Evolutionary conservation across 2,888 invertebrate genomes (phyloP).

Genomic region (Drosophila siamana): DNA sequence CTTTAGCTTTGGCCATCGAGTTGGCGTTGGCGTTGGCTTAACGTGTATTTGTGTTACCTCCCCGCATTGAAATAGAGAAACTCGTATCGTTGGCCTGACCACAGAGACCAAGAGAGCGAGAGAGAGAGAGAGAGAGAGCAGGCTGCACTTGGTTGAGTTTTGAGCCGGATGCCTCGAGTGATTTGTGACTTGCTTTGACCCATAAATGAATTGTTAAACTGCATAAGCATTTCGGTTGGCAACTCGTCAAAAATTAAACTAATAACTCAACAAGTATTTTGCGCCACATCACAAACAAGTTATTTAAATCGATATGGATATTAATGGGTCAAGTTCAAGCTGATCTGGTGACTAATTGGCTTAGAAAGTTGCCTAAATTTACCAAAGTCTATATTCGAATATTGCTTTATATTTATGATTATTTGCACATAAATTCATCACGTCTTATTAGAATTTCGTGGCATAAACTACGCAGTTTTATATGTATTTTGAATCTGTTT

Average conservation of each 20-base stretch:
- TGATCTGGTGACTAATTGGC: neutral
- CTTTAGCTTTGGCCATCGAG: neutral
- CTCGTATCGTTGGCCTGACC: constrained; percentile 5
- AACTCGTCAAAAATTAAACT: neutral
- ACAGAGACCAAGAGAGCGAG: neutral
- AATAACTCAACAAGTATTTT: constrained; percentile 13
- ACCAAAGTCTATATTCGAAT: too few relatives aligned
- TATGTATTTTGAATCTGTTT: neutral
- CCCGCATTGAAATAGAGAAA: constrained; percentile 2
- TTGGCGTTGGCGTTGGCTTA: constrained; percentile 22
- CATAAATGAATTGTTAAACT: constrained; percentile 20
- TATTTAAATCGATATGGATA: neutral
- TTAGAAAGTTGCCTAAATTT: neutral
- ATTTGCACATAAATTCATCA: neutral
- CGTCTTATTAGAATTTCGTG: too few relatives aligned
- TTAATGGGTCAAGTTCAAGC: constrained; percentile 3
- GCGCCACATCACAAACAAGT: neutral
- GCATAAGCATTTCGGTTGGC: constrained; percentile 14
- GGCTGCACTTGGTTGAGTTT: constrained; percentile 30
- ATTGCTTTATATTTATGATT: too few relatives aligned
- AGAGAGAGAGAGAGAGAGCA: neutral
- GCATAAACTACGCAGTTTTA: too few relatives aligned
- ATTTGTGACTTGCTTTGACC: constrained; percentile 20
- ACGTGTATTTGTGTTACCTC: constrained; percentile 14
- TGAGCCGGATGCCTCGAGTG: constrained; percentile 27